A percentile compares a stretch with the other conserved stretches of the same genome.
These are phyloP conservation scores for Prosapia bicincta DNA, from an alignment of 2,888 invertebrate genomes.

Conservation along the genomic window DNA sequence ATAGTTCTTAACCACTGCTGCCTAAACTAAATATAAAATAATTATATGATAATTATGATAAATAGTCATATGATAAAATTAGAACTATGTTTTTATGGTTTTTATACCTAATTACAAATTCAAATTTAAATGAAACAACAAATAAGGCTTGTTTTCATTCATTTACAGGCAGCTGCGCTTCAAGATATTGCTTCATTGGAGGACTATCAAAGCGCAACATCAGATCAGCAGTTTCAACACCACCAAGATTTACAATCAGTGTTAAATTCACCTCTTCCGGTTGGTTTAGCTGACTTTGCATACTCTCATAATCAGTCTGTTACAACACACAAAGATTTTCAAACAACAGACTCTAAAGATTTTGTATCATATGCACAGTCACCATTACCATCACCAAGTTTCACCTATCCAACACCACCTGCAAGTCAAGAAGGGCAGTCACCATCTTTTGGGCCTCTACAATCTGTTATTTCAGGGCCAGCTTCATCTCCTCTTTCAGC, in stretches of 20 bases:
- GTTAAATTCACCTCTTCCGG: constrained; percentile 72
- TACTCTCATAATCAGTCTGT: constrained; percentile 51
- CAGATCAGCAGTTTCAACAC: constrained; percentile 45
- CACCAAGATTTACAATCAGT: constrained; percentile 73
- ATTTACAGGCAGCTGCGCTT: constrained; percentile 45
- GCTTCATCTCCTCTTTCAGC: constrained; percentile 77
- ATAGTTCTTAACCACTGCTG: no score
- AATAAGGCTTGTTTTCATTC: background rate
- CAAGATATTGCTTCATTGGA: constrained; percentile 49
- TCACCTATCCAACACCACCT: constrained; percentile 83
- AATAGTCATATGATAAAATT: no score
- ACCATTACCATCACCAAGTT: constrained; percentile 58
- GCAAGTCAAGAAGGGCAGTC: constrained; percentile 81
- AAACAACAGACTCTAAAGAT: constrained; percentile 39
- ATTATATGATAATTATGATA: no score
- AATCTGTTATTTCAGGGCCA: constrained; percentile 53
- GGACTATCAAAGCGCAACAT: constrained; percentile 47
- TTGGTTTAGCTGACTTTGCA: constrained; percentile 77
- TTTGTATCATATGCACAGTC: constrained; percentile 45
- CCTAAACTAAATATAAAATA: no score
- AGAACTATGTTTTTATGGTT: no score
- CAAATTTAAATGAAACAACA: no score
- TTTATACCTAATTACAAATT: no score
- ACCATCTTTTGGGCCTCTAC: constrained; percentile 49
- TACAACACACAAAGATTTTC: constrained; percentile 47